Evolutionary conservation across 2,113 vertebrate genomes (phyloP).

Genomic region (Pundamilia nyererei): DNA sequence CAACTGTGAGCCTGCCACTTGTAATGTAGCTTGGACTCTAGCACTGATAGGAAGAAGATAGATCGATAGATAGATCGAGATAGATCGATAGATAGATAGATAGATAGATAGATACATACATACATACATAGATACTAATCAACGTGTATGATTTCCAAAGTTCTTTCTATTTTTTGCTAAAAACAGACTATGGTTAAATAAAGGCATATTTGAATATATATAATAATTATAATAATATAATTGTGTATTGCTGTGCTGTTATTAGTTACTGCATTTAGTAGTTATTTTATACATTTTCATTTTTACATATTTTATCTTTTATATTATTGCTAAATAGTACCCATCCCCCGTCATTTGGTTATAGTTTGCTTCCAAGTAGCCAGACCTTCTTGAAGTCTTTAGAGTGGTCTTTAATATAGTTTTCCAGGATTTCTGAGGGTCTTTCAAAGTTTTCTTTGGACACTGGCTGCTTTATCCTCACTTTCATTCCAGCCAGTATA

Average conservation of each 20-base stretch:
- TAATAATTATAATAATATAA: neutral
- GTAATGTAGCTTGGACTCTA: neutral
- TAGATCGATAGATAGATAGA: no score
- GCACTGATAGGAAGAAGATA: neutral
- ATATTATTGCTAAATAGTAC: neutral
- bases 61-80: neutral
- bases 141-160: neutral
- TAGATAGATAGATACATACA: fast-evolving
- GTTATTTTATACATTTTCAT: neutral
- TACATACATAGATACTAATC: neutral
- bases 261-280: neutral
- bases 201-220: neutral
- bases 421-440: neutral
- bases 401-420: neutral
- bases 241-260: neutral
- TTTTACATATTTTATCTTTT: neutral
- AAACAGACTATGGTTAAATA: neutral
- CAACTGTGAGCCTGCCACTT: neutral
- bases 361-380: neutral
- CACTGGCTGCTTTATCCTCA: neutral
- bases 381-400: neutral
- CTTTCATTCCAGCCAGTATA: neutral
- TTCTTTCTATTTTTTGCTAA: neutral
- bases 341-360: neutral
- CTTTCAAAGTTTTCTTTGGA: neutral